phyloP scores from a whole-genome alignment of 2,113 vertebrate species.

The Zapornia atra region DNA sequence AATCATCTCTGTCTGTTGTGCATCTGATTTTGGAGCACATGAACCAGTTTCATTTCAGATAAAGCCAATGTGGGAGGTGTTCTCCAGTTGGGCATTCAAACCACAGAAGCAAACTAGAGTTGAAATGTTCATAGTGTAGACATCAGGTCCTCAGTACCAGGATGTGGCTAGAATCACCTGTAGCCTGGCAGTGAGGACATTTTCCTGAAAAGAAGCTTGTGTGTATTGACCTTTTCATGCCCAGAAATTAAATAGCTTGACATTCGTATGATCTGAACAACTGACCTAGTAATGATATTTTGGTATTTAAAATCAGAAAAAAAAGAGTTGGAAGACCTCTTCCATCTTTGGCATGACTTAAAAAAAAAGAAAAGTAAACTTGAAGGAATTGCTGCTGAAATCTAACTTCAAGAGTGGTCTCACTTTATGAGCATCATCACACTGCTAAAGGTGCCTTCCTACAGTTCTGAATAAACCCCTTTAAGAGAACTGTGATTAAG shows the following conservation, averaged over 20 bases:
- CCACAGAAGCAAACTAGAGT: background rate
- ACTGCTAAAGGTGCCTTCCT: background rate
- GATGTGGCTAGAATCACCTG: background rate
- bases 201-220: background rate
- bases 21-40: rapidly evolving
- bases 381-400: background rate
- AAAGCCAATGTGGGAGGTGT: background rate
- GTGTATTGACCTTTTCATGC: background rate
- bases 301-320: background rate
- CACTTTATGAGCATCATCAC: background rate
- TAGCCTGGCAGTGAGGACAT: background rate
- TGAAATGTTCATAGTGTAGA: background rate
- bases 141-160: background rate
- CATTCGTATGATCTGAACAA: background rate
- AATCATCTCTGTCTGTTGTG: background rate
- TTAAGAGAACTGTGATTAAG: background rate
- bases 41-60: background rate
- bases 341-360: background rate
- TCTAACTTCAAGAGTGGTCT: background rate
- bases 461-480: background rate
- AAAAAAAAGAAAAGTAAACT: background rate
- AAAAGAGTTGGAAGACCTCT: background rate
- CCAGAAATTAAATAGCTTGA: background rate
- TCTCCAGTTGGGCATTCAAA: background rate
- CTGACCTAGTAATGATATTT: background rate